These are phyloP conservation scores for Thymallus thymallus DNA, from an alignment of 2,113 vertebrate species.

Conservation along the genomic window DNA sequence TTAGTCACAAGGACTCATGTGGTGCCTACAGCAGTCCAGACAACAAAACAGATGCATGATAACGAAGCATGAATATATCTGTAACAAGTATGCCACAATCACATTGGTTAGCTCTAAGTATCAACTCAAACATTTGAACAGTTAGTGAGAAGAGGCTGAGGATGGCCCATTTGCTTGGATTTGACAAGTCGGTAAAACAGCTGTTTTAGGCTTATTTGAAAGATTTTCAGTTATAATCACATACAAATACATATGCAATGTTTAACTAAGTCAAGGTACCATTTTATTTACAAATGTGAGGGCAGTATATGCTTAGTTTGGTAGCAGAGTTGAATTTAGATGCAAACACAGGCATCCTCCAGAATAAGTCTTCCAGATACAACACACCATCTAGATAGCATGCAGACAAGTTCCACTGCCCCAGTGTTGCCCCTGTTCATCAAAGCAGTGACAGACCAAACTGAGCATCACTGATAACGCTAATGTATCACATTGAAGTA, in stretches of 20 bases:
- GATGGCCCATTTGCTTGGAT: too few species aligned
- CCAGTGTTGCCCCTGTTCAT: not conserved
- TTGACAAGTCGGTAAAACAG: too few species aligned
- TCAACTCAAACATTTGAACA: too few species aligned
- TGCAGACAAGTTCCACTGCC: not conserved
- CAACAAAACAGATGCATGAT: conserved; percentile 3
- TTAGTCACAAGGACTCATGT: not conserved
- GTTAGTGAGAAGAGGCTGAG: too few species aligned
- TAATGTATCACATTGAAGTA: conserved; percentile 32
- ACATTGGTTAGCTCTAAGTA: too few species aligned
- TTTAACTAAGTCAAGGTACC: too few species aligned
- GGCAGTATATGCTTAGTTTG: not conserved
- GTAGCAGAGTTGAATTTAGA: not conserved
- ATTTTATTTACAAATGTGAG: too few species aligned
- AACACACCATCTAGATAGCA: too few species aligned
- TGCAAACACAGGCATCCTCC: not conserved
- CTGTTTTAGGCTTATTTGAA: too few species aligned
- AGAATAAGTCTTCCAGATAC: not conserved
- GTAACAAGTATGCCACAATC: too few species aligned
- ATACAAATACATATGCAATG: too few species aligned
- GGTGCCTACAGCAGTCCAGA: not conserved
- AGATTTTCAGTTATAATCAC: too few species aligned
- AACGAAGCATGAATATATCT: not conserved
- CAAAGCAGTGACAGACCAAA: conserved; percentile 24
- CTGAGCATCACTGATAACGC: conserved; percentile 30